Conservation (phyloP, 2,888 invertebrate species). For the Hydriomena furcata region DNA sequence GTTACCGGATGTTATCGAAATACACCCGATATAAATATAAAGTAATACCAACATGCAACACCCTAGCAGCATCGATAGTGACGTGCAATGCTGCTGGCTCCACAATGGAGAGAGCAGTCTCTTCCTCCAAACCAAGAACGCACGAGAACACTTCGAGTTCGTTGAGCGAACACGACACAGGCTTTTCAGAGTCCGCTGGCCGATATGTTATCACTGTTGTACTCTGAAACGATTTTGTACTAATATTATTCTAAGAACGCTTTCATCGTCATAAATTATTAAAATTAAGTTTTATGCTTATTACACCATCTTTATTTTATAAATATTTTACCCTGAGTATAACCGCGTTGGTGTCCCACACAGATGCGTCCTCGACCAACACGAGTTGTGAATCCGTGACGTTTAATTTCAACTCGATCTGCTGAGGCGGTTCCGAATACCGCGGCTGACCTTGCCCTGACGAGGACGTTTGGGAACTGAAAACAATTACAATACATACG, state of each 20-base stretch:
- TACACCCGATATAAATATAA: neutral
- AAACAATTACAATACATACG: too few relatives aligned
- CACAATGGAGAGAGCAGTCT: slow-evolving; percentile 96
- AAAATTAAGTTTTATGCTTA: too few relatives aligned
- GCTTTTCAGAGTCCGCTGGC: slow-evolving; percentile 86
- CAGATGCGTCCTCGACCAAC: slow-evolving; percentile 94
- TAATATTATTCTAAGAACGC: too few relatives aligned
- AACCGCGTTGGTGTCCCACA: slow-evolving; percentile 96
- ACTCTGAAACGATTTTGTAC: slow-evolving; percentile 85
- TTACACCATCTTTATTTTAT: neutral
- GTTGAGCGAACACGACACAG: slow-evolving; percentile 93
- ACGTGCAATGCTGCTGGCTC: slow-evolving; percentile 95
- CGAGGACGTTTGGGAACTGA: slow-evolving; percentile 33
- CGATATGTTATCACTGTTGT: slow-evolving; percentile 94
- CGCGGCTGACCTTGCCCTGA: slow-evolving; percentile 23
- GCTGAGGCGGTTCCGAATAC: slow-evolving; percentile 52
- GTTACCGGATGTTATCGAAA: too few relatives aligned
- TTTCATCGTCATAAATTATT: too few relatives aligned
- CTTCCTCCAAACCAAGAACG: slow-evolving; percentile 94
- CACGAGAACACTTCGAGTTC: slow-evolving; percentile 97
- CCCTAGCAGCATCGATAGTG: slow-evolving; percentile 83
- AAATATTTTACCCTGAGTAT: slow-evolving; percentile 87
- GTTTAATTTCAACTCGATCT: slow-evolving; percentile 94
- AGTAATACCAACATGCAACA: slow-evolving; percentile 65
- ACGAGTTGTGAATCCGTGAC: slow-evolving; percentile 98